Evolutionary conservation across 1,140 invertebrate species (phyloP), one percentile per base, ranked within the genome.

Genomic region (Wasmannia auropunctata): DNA sequence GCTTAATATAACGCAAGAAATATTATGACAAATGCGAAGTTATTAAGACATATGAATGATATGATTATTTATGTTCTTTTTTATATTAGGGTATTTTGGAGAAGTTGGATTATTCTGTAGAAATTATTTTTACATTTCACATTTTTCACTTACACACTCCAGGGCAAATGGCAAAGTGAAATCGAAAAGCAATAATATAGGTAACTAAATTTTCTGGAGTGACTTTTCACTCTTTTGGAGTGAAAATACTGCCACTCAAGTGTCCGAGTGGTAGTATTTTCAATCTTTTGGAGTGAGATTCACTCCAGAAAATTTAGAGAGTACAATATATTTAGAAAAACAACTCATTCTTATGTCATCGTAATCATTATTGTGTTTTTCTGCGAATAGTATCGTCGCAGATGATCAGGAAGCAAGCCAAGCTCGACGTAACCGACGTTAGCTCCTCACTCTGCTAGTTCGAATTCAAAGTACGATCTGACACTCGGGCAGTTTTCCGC

Each of bases 401-500:
- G 19, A 43, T 54, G 25, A 7, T 46, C 46, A 70, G 56, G 83
- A 85, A 74, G 51, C 46, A 49, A 14, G 16, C 22, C 43, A 16
- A 43, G 34, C n/a, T n/a, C 51, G 37, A 75, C 75, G 43, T 28
- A 85, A 72, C 46, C 54, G 46, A 62, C 88, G 88, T 86, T 88
- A 86, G 70, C 76, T 70, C 31, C 25, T 54, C 43, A 67, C 58
- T n/a, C n/a, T 28, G 37, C 75, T 77, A 34, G 28, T 85, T 69
- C 54, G 28, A 80, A 83, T 86, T 70, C 69, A 40, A 84, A 51
- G 79, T 88, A 85, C 25, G 56, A 49, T 37, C 87, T 51, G 84
- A 81, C 75, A 83, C 63, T 83, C 40, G 56, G 80, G 63, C 86
- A 90, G 80, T 90, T 90, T 80, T 85, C 87, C 58, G 65, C 60